These are phyloP conservation scores for Chelon labrosus DNA, from an alignment of 2,797 vertebrate genomes.

Conservation along the genomic window DNA sequence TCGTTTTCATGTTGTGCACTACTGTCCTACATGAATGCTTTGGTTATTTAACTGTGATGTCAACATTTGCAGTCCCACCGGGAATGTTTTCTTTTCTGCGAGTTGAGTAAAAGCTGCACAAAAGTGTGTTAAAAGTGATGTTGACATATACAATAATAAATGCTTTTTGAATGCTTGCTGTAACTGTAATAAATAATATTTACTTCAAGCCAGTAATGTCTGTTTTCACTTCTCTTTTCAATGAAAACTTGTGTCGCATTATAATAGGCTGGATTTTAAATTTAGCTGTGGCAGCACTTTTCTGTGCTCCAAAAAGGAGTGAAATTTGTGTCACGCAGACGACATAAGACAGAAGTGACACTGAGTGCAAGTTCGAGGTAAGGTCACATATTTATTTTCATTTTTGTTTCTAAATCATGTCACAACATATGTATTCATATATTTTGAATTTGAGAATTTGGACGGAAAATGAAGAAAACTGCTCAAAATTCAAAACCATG, in stretches of 20 bases:
- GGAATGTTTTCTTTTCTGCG: too few species aligned
- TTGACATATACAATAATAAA: background rate
- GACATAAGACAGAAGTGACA: too few species aligned
- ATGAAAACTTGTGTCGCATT: background rate
- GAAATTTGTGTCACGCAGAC: background rate
- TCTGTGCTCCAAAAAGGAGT: background rate
- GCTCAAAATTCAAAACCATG: too few species aligned
- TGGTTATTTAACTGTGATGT: too few species aligned
- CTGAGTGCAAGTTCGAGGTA: background rate
- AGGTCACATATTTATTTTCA: background rate
- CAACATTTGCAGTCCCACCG: too few species aligned
- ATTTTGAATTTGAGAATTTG: too few species aligned
- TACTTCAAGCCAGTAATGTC: background rate
- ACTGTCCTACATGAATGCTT: too few species aligned
- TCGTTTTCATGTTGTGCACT: too few species aligned
- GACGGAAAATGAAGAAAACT: too few species aligned
- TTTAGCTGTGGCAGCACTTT: background rate
- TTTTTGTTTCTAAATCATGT: background rate
- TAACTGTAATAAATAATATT: background rate
- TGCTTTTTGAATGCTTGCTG: background rate
- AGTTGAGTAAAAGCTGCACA: too few species aligned
- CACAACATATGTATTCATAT: background rate
- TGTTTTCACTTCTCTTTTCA: constrained; percentile 6
- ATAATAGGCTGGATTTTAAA: background rate
- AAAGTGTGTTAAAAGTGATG: background rate